Percentiles rank a stretch among this genome's conserved stretches.
These are phyloP conservation scores for Saiga tatarica DNA, from an alignment of 2,113 vertebrate species.

Conservation along the genomic window DNA sequence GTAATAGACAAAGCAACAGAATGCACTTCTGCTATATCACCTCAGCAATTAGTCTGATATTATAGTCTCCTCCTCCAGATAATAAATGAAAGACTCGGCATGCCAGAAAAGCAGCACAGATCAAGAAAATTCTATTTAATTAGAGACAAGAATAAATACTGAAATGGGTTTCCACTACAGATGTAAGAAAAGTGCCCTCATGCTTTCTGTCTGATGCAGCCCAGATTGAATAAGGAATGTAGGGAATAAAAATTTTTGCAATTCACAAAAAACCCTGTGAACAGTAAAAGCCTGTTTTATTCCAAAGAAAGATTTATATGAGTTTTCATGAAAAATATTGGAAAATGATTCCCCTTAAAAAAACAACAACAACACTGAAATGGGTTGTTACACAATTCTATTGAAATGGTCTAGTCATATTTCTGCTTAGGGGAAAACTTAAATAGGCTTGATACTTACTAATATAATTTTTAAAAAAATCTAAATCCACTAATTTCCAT, in stretches of 20 bases:
- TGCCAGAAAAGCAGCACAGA: background rate
- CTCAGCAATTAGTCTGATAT: background rate
- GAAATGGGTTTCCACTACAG: background rate
- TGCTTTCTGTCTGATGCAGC: background rate
- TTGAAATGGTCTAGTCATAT: background rate
- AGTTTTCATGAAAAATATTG: background rate
- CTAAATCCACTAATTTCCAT: slow-evolving; percentile 21
- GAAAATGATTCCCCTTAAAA: background rate
- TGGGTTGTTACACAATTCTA: background rate
- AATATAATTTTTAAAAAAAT: background rate
- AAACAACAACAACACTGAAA: background rate
- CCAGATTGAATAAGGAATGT: background rate
- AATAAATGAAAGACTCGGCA: background rate
- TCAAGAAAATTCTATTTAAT: background rate
- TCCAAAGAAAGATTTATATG: background rate
- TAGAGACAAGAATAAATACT: slow-evolving; percentile 24
- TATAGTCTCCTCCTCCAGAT: background rate
- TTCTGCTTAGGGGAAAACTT: background rate
- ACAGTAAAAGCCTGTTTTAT: background rate
- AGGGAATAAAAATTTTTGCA: background rate
- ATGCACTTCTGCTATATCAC: background rate
- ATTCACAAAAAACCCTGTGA: background rate
- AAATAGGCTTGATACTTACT: background rate
- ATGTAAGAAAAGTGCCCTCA: background rate
- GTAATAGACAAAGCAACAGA: background rate